phyloP scores from a whole-genome alignment of 2,113 vertebrate genomes.

The Pseudonaja textilis region DNA sequence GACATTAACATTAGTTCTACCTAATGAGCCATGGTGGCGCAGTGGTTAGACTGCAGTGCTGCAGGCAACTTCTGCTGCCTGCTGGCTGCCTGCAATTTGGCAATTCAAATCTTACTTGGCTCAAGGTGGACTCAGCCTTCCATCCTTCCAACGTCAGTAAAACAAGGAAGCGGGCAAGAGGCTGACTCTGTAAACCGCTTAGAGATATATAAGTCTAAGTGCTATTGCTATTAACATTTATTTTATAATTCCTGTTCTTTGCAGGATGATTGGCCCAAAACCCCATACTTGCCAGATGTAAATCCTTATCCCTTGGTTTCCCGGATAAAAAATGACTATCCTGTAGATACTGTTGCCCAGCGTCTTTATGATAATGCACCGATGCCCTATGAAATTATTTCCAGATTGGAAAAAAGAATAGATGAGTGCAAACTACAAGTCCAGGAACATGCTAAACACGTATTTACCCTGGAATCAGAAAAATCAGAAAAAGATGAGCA shows the following conservation, averaged over 20 bases:
- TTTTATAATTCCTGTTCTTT: slow-evolving; percentile 32
- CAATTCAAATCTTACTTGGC: too few species aligned
- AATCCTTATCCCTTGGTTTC: slow-evolving; percentile 25
- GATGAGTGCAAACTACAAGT: slow-evolving; percentile 26
- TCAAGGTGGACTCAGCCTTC: too few species aligned
- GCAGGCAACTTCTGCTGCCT: too few species aligned
- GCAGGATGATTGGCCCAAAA: slow-evolving; percentile 62
- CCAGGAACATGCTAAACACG: slow-evolving; percentile 35
- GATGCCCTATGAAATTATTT: slow-evolving; percentile 14
- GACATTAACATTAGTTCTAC: neutral
- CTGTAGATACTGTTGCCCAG: slow-evolving; percentile 40
- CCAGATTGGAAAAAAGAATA: slow-evolving; percentile 46
- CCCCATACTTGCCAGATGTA: neutral
- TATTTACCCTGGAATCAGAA: neutral
- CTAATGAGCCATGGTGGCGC: neutral
- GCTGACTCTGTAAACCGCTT: too few species aligned
- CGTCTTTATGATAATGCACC: slow-evolving; percentile 47
- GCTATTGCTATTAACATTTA: neutral
- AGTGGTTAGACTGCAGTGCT: too few species aligned
- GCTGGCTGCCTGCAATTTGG: too few species aligned
- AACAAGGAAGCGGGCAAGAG: too few species aligned
- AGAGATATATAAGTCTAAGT: too few species aligned
- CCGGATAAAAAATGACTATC: slow-evolving; percentile 42
- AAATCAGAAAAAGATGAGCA: neutral
- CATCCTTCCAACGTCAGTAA: too few species aligned